Evolutionary conservation across 2,797 vertebrate genomes (phyloP).

Genomic region (Urophycis tenuis): DNA sequence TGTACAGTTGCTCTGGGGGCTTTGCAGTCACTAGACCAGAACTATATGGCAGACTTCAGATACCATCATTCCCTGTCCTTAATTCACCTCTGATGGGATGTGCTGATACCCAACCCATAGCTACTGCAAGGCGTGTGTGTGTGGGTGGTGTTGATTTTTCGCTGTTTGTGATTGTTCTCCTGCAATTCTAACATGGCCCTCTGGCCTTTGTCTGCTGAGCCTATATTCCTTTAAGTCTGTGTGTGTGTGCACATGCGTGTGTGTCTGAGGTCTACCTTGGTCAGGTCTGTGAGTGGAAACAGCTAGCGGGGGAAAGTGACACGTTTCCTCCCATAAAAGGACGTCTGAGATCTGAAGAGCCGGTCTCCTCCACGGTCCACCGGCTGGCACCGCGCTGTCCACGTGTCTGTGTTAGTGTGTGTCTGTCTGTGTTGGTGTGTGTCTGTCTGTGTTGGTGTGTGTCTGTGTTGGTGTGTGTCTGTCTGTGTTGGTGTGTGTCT

Average conservation of each 20-base stretch:
- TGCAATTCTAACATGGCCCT: slow-evolving; percentile 3
- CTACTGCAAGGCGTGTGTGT: not conserved
- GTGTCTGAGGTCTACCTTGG: slow-evolving; percentile 9
- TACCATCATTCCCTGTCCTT: not conserved
- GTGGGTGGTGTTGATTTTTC: slow-evolving; percentile 22
- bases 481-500: too few species aligned
- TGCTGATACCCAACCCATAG: not conserved
- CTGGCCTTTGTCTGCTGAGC: not conserved
- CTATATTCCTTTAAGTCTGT: not conserved
- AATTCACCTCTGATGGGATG: not conserved
- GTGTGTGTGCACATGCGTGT: not conserved
- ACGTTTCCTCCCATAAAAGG: slow-evolving; percentile 48
- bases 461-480: too few species aligned
- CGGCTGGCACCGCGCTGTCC: too few species aligned
- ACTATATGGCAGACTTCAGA: not conserved
- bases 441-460: not conserved
- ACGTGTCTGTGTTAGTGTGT: too few species aligned
- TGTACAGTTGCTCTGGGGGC: slow-evolving; percentile 11
- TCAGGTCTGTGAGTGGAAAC: slow-evolving; percentile 43
- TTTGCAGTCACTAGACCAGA: not conserved
- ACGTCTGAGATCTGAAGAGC: slow-evolving; percentile 40
- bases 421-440: too few species aligned
- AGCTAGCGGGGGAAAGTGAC: slow-evolving; percentile 52
- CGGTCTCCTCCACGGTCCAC: not conserved
- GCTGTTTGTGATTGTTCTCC: slow-evolving; percentile 29